Evolutionary conservation across 2,888 invertebrate genomes (phyloP), one percentile per base, ranked within the genome.

Genomic region (Rapana venosa): DNA sequence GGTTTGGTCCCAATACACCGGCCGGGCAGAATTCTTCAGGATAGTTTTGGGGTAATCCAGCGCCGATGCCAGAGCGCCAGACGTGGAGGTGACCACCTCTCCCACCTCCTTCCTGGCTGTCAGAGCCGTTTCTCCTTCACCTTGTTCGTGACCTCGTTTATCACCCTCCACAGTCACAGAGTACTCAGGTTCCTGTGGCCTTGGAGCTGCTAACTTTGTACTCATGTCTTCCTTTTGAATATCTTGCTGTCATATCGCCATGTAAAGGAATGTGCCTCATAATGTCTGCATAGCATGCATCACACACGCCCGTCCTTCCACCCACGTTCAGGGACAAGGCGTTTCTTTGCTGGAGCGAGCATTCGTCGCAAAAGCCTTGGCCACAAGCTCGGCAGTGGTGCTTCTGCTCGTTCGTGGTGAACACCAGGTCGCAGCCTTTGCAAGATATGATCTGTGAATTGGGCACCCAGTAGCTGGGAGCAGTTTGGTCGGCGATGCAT

Each of bases 401-500:
- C 87, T 96, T 96, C 92, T 95, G 94, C 61, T 95, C 94, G 79
- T 92, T 90, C 81, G 92, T 93, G 58, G 92, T 92, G 88, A 96
- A 95, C 58, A 92, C 90, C 77, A 90, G 89, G 58, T 97, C 97
- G 95, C 98, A 98, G 87, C 97, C 97, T 93, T 97, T 96, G 95
- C 98, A 98, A 92, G 97, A 95, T 94, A 96, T 97, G 91, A 98
- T 98, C 95, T 98, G 97, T 92, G 97, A 96, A 95, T 98, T 98
- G 17, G 98, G 97, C 90, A 97, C 97, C 98, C 98, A 98, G 96
- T 98, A 98, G 74, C 97, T 97, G 0, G 98, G 98, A 26, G 98
- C 98, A 58, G 98, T 97, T 95, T 97, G 97, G 96, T 98, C 98
- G 0, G 98, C 97, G n/a, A 98, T 97, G 97, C 98, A 98, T 90